These are phyloP conservation scores for Drosophila atripex DNA, from an alignment of 2,888 invertebrate species.

Conservation along the genomic window DNA sequence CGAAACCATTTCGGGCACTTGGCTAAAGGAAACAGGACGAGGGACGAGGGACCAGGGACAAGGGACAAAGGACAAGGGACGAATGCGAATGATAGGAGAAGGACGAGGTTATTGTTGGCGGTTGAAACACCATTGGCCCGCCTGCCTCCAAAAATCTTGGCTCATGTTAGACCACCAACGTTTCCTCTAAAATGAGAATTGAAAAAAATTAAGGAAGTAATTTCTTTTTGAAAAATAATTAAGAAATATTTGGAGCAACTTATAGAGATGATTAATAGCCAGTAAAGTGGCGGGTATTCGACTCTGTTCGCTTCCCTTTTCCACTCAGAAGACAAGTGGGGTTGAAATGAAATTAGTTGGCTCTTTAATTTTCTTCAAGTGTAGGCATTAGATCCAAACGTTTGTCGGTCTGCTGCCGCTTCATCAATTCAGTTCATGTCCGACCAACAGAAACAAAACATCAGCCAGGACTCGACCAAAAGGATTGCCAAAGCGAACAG, in stretches of 20 bases:
- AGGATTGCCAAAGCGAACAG: conserved; percentile 16
- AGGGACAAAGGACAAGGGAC: neutral
- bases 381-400: conserved; percentile 14
- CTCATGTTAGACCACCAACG: neutral
- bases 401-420: conserved; percentile 74
- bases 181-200: neutral
- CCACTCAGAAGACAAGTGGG: too few species aligned
- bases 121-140: conserved; percentile 15
- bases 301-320: too few species aligned
- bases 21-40: conserved; percentile 1
- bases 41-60: neutral
- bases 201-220: neutral
- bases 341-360: too few species aligned
- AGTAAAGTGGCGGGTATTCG: too few species aligned
- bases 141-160: neutral
- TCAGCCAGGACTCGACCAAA: conserved; percentile 14
- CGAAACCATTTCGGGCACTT: conserved; percentile 32
- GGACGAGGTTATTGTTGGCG: conserved; percentile 34
- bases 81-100: conserved; percentile 1
- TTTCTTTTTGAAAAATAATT: neutral
- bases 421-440: conserved; percentile 72
- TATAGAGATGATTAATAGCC: neutral
- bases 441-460: conserved; percentile 56
- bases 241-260: neutral
- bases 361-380: neutral